These are phyloP conservation scores for Malaclemys terrapin DNA, from an alignment of 2,113 vertebrate species.

Conservation along the genomic window DNA sequence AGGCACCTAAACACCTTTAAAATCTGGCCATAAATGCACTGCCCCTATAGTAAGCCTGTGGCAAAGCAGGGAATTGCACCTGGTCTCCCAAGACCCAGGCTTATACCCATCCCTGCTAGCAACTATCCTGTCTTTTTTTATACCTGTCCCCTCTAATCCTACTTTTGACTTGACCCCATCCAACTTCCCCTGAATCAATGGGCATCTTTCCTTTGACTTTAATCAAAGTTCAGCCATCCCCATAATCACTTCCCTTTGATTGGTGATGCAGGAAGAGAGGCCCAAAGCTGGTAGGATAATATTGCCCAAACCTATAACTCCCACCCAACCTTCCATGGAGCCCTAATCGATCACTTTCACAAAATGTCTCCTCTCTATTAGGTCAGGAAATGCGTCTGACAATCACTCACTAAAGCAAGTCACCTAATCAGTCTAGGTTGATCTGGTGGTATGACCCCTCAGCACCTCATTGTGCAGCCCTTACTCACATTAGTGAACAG, in stretches of 20 bases:
- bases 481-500: neutral
- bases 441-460: neutral
- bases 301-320: neutral
- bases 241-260: neutral
- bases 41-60: neutral
- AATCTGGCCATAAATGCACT: neutral
- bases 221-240: neutral
- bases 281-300: neutral
- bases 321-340: neutral
- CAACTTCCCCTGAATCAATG: neutral
- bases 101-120: neutral
- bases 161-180: neutral
- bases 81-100: neutral
- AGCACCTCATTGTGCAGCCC: neutral
- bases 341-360: neutral
- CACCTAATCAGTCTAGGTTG: neutral
- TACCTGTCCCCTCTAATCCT: neutral
- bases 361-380: neutral
- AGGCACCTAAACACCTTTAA: neutral
- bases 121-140: neutral
- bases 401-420: neutral
- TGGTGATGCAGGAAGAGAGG: neutral
- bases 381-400: neutral
- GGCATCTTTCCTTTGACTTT: neutral
- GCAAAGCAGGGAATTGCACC: neutral